A percentile compares a stretch with the other conserved stretches of the same genome.
phyloP scores from a whole-genome alignment of 1,140 invertebrate genomes.

The Panagrolaimus sp. region DNA sequence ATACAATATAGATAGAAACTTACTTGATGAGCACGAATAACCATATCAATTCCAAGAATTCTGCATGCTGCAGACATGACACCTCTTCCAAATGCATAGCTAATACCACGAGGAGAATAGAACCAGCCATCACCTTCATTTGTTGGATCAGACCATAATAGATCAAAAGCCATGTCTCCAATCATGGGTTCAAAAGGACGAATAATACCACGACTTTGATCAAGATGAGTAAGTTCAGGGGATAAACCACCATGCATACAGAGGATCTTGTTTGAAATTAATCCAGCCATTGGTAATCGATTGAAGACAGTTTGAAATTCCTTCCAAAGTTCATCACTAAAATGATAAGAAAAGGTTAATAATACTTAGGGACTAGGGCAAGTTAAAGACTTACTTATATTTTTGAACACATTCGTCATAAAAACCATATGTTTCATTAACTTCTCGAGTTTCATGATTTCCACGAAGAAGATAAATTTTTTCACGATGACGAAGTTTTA shows the following conservation, averaged over 20 bases:
- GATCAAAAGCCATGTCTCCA: conserved; percentile 42
- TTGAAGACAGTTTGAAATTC: conserved; percentile 48
- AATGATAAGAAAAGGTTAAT: no score
- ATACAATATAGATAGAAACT: neutral
- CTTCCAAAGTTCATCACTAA: conserved; percentile 39
- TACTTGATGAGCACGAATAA: conserved; percentile 43
- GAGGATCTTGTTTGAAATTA: conserved; percentile 38
- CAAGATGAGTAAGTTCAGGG: conserved; percentile 35
- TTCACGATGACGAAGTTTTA: no score
- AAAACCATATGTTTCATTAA: no score
- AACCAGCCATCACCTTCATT: conserved; percentile 46
- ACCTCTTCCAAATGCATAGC: conserved; percentile 41
- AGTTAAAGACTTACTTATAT: no score
- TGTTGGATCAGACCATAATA: conserved; percentile 47
- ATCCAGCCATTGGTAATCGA: conserved; percentile 39
- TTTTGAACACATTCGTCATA: no score
- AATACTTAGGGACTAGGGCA: no score
- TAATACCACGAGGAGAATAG: conserved; percentile 39
- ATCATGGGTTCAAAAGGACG: conserved; percentile 44
- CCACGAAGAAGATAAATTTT: no score
- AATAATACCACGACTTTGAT: conserved; percentile 37
- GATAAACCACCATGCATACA: conserved; percentile 43
- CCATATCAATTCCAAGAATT: conserved; percentile 37
- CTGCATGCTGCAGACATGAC: conserved; percentile 38
- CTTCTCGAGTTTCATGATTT: no score